phyloP scores from a whole-genome alignment of 2,797 vertebrate genomes.

The Micromesistius poutassou region DNA sequence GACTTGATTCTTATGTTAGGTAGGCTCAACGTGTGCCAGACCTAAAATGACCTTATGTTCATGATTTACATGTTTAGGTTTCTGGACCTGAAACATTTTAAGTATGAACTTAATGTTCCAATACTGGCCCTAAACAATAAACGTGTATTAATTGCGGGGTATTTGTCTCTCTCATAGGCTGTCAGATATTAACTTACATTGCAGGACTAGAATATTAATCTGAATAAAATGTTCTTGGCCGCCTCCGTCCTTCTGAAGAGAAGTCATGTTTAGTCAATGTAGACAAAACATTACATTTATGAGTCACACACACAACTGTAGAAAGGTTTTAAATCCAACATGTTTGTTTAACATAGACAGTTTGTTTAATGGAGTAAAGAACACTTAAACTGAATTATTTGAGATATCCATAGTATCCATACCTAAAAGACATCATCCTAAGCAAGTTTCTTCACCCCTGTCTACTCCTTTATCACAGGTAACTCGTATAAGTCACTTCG shows the following conservation, averaged over 20 bases:
- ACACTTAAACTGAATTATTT: not conserved
- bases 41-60: not conserved
- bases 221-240: conserved; percentile 4
- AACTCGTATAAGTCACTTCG: not conserved
- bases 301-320: not conserved
- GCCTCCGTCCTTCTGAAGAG: not conserved
- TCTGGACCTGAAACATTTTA: not conserved
- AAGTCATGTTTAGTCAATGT: conserved; percentile 4
- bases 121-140: conserved; percentile 1
- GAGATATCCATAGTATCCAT: not conserved
- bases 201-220: not conserved
- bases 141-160: not conserved
- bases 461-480: not conserved
- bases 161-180: not conserved
- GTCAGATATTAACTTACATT: not conserved
- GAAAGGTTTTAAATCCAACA: conserved; percentile 2
- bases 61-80: not conserved
- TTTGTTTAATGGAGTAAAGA: not conserved
- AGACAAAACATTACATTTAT: conserved; percentile 6
- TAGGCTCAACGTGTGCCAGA: not conserved
- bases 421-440: not conserved
- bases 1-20: not conserved
- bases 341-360: not conserved
- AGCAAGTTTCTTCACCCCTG: not conserved
- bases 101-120: not conserved